Evolutionary conservation across 2,888 invertebrate genomes (phyloP).

Genomic region (Hartigia nigra): DNA sequence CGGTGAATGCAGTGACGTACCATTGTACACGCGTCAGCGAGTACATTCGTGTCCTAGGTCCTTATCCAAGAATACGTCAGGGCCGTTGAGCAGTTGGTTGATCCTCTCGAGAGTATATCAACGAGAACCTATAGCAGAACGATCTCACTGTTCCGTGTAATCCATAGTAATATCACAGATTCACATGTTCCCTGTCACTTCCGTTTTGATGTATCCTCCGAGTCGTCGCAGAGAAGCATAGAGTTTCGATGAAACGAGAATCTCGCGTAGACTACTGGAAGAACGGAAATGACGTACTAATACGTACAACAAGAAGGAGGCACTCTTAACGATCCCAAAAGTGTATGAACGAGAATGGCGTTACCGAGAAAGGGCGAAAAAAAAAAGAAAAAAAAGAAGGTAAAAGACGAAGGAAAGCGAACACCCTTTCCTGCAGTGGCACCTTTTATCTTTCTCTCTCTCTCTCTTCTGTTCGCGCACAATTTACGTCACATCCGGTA

Average conservation of each 20-base stretch:
- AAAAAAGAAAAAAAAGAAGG: neutral
- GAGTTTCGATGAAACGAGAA: neutral
- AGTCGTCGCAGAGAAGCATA: neutral
- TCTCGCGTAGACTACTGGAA: neutral
- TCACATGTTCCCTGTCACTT: neutral
- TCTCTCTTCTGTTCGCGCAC: neutral
- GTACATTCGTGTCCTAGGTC: neutral
- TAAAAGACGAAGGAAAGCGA: neutral
- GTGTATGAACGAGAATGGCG: neutral
- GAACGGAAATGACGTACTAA: neutral
- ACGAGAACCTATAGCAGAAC: neutral
- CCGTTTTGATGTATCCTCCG: neutral
- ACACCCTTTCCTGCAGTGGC: neutral
- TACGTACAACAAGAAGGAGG: neutral
- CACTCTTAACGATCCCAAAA: neutral
- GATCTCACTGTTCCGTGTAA: neutral
- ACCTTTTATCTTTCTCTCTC: neutral
- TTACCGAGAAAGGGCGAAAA: neutral
- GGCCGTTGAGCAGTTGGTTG: neutral
- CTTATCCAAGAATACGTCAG: neutral
- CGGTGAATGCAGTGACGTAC: neutral
- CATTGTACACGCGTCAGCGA: neutral
- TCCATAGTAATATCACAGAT: neutral
- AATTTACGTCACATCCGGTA: slow-evolving; percentile 7
- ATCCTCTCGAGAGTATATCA: neutral